These are phyloP conservation scores for Leptatherina wallacei DNA, from an alignment of 2,797 vertebrate genomes.

Conservation along the genomic window DNA sequence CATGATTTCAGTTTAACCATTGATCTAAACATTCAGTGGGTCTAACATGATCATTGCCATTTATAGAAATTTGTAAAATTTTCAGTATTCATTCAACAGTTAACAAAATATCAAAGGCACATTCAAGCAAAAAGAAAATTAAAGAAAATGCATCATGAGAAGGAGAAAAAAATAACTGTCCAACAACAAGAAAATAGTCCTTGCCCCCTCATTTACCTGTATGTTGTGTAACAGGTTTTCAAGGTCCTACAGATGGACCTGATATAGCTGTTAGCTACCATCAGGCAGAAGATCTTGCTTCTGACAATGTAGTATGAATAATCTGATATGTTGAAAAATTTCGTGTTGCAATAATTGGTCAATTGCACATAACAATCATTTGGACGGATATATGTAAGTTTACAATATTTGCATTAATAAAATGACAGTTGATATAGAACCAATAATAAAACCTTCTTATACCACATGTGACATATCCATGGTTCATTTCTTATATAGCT, in stretches of 20 bases:
- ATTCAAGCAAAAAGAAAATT: background rate
- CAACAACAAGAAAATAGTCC: background rate
- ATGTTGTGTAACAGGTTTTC: background rate
- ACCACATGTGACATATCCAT: background rate
- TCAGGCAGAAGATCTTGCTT: slow-evolving; percentile 8
- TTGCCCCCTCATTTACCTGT: background rate
- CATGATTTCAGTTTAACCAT: background rate
- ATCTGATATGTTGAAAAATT: background rate
- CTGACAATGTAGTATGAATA: background rate
- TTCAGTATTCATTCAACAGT: background rate
- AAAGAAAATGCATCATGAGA: background rate
- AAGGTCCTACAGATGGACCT: background rate
- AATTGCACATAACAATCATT: slow-evolving; percentile 6
- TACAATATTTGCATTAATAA: slow-evolving; percentile 1
- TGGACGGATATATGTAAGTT: background rate
- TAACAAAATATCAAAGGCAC: slow-evolving; percentile 13
- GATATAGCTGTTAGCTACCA: background rate
- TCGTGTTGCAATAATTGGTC: background rate
- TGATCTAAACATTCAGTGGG: background rate
- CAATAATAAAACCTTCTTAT: background rate
- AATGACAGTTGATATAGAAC: background rate
- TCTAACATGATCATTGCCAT: background rate
- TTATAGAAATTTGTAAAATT: background rate
- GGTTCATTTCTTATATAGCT: background rate
- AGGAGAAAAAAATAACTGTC: background rate